Evolutionary conservation across 2,888 invertebrate species (phyloP).

Genomic region (Diarsia mendica): DNA sequence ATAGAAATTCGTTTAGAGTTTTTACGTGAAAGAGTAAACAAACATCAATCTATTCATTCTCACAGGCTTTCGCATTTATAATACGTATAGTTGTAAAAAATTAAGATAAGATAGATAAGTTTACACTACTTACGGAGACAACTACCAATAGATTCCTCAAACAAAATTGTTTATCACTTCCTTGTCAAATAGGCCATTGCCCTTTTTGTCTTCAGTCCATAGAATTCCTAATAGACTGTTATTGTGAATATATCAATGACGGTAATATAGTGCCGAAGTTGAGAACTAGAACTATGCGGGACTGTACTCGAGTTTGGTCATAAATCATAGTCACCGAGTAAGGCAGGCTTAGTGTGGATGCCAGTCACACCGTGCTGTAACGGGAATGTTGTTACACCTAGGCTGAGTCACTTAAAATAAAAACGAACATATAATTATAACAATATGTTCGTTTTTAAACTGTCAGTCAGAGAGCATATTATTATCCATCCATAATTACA

Average conservation of each 20-base stretch:
- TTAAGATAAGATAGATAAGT: too few species aligned
- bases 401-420: background rate
- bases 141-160: background rate
- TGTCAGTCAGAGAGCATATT: too few species aligned
- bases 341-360: constrained; percentile 70
- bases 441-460: too few species aligned
- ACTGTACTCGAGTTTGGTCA: constrained; percentile 49
- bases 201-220: background rate
- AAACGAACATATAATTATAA: too few species aligned
- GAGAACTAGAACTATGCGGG: constrained; percentile 54
- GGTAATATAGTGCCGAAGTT: constrained; percentile 58
- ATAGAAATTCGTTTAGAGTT: background rate
- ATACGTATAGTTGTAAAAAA: too few species aligned
- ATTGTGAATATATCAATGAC: constrained; percentile 54
- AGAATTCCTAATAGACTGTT: constrained; percentile 36
- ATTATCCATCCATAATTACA: too few species aligned
- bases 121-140: too few species aligned
- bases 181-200: background rate
- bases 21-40: background rate
- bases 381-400: background rate
- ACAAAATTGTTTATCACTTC: background rate
- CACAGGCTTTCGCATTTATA: too few species aligned
- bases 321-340: constrained; percentile 66
- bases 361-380: constrained; percentile 68
- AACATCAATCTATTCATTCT: too few species aligned